phyloP scores from a whole-genome alignment of 2,113 vertebrate genomes.

The Peromyscus leucopus region DNA sequence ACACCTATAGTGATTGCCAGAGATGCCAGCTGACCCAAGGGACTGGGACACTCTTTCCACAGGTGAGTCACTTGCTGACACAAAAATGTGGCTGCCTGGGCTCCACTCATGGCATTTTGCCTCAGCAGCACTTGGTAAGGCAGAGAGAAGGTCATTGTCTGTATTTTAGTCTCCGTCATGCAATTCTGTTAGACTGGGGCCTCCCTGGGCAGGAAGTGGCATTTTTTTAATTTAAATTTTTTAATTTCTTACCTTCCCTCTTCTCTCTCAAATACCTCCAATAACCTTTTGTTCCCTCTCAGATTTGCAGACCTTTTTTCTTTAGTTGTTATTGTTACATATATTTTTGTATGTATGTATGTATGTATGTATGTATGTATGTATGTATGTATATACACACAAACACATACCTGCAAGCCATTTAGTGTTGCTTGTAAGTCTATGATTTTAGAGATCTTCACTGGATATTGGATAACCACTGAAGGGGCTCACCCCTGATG shows the following conservation, averaged over 20 bases:
- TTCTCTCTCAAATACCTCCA: background rate
- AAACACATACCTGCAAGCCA: too few species aligned
- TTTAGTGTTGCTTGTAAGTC: background rate
- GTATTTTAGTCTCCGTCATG: background rate
- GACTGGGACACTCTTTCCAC: fast-evolving
- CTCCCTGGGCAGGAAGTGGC: background rate
- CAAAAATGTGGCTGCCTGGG: too few species aligned
- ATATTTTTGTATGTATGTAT: too few species aligned
- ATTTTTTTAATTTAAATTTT: background rate
- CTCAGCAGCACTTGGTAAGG: background rate
- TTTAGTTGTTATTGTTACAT: background rate
- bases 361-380: too few species aligned
- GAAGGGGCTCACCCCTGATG: background rate
- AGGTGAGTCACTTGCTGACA: background rate
- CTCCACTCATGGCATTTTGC: background rate
- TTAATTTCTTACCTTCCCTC: background rate
- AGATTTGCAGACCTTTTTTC: background rate
- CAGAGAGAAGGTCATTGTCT: background rate
- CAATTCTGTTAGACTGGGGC: background rate
- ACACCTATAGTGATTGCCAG: background rate
- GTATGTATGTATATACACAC: too few species aligned
- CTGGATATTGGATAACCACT: background rate
- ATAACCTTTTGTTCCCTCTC: background rate
- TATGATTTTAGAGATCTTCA: background rate
- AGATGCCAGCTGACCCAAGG: background rate